Base-by-base conservation (phyloP, 2,888 invertebrate species). In the Tiphia femorata region DNA sequence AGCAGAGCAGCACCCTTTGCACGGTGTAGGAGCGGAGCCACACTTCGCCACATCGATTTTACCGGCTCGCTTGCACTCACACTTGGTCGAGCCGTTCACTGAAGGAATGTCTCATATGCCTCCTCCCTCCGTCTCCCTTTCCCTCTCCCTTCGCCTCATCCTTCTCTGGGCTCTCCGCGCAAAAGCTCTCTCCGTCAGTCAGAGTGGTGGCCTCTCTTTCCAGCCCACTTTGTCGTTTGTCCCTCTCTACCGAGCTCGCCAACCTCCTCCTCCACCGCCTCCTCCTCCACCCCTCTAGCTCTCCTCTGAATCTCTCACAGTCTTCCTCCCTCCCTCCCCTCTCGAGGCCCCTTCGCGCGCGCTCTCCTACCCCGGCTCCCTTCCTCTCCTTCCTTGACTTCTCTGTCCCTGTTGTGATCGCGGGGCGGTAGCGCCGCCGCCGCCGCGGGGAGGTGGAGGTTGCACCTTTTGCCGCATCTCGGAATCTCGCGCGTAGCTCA, bases 1-100 rank as follows among this genome's bases (percentile, higher is more conserved):
- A n/a, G n/a, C n/a, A n/a, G n/a, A n/a, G n/a, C 69, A 52, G 64
- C 73, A 72, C 73, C 72, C 73, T 73, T 68, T 58, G 61, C 72
- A 67, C 63, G 58, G 63, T 54, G 61, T 65, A 61, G 70, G 62
- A 62, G 67, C 70, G 71, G 70, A 68, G 73, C 75, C 72, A 77
- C 79, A 78, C 81, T 79, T 77, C 68, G 80, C 78, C 82, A 80
- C 83, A 83, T 83, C 81, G 83, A 83, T 84, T 84, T 83, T 83
- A 79, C 80, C 77, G 77, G 76, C 76, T 73, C 71, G 70, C 70
- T 75, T 74, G 72, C 74, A 70, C 71, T 72, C 70, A 70, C 72
- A 66, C 71, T 70, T 63, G 64, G 70, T 62, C 67, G 70, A 71
- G 60, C 62, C 71, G 70, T 73, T 77, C 74, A 72, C 74, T 69